Evolutionary conservation across 2,113 vertebrate species (phyloP), one percentile per base, ranked within the genome.

Genomic region (Nasalis larvatus): DNA sequence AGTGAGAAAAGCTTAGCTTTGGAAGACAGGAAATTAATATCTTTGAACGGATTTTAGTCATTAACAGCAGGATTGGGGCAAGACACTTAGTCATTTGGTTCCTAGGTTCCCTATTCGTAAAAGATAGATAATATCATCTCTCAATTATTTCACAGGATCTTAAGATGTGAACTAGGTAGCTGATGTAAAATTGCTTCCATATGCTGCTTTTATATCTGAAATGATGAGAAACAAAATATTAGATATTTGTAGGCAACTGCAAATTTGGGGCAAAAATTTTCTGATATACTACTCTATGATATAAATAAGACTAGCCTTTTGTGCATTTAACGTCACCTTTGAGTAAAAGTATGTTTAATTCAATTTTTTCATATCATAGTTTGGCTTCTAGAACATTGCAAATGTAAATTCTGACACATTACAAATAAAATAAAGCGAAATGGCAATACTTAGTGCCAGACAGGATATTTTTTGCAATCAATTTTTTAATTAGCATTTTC

Each of bases 401-500:
- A 96, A 95, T 96, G 52, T 88, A 91, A 97, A 87, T 89, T 89
- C 60, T 95, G 69, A 90, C 32, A 92, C 30, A 86, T 90, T 87
- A 82, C 69, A 96, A 86, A 91, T 94, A 94, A 94, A 94, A 97
- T 90, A 71, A 95, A 95, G 52, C 66, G 92, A 83, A 94, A 83
- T 93, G 85, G 63, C 42, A 95, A 37, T 83, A 73, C 14, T 91
- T 86, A 54, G 25, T 69, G 45, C 73, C 73, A 94, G 73, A 85
- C 45, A 96, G 80, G 54, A 93, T 94, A 60, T 93, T 95, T 98
- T 94, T 91, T 91, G 68, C 20, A 84, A 96, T 97, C 92, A 88
- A 80, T 81, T 95, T 97, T 97, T 98, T 82, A 97, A 97, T 96
- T 96, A 97, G 54, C 86, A 89, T 86, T 91, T 97, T 96, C 85